Conservation (phyloP, 2,113 vertebrate species). For the Grus americana region DNA sequence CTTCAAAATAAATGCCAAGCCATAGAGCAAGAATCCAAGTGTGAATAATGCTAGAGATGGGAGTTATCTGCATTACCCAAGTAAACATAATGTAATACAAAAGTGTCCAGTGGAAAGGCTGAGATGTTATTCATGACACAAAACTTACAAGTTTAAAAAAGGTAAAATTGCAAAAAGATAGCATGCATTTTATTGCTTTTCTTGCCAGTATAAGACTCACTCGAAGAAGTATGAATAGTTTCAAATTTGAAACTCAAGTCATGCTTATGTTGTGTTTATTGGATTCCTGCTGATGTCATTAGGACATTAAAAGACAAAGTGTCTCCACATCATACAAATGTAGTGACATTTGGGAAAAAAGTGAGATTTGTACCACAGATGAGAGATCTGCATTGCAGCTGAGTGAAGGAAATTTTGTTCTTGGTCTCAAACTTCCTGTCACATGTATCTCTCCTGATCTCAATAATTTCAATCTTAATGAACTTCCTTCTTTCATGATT, state of each 20-base stretch:
- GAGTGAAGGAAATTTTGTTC: constrained; percentile 33
- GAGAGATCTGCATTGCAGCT: neutral
- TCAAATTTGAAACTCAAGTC: neutral
- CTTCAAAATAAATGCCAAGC: neutral
- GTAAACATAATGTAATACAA: neutral
- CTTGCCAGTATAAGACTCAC: neutral
- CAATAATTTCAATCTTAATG: constrained; percentile 9
- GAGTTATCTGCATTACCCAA: neutral
- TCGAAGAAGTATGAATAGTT: neutral
- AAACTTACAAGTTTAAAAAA: neutral
- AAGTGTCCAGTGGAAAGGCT: neutral
- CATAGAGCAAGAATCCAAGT: neutral
- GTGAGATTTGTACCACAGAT: neutral
- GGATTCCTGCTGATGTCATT: constrained; percentile 14
- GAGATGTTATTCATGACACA: neutral
- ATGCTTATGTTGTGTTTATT: neutral
- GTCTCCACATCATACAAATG: neutral
- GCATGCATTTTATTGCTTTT: neutral
- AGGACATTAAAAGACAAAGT: neutral
- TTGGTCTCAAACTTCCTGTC: constrained; percentile 46
- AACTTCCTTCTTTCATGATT: constrained; percentile 57
- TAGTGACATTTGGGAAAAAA: neutral
- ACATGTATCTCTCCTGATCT: neutral
- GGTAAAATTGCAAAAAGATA: neutral
- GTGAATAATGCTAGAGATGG: neutral